phyloP scores from a whole-genome alignment of 2,113 vertebrate genomes.

The Chaetodon trifascialis region DNA sequence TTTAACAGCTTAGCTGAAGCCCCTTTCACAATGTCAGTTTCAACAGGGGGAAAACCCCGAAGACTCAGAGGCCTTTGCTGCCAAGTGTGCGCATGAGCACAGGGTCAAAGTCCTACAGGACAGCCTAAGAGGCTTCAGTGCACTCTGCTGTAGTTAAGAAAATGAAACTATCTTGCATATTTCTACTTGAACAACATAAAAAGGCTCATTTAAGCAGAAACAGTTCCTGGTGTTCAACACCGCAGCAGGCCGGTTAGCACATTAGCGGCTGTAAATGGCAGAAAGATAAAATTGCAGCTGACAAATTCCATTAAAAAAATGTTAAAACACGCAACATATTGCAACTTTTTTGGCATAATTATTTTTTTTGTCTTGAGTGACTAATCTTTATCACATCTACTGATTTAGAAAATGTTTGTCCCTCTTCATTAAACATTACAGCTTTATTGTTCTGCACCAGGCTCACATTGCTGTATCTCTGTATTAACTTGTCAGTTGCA shows the following conservation, averaged over 20 bases:
- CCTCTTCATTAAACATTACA: background rate
- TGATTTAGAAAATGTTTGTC: background rate
- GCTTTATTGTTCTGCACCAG: background rate
- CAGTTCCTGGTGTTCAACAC: background rate
- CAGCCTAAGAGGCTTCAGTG: background rate
- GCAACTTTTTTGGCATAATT: background rate
- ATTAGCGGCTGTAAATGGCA: background rate
- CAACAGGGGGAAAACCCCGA: constrained; percentile 34
- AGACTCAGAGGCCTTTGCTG: constrained; percentile 1
- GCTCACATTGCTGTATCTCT: background rate
- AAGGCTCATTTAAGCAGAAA: background rate
- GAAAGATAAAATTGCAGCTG: background rate
- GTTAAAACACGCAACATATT: background rate
- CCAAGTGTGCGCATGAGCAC: background rate
- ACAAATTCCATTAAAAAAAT: background rate
- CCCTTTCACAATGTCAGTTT: constrained; percentile 56
- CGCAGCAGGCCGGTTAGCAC: background rate
- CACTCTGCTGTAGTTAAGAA: background rate
- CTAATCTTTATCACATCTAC: background rate
- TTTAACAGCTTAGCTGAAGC: constrained; percentile 26
- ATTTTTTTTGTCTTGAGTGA: background rate
- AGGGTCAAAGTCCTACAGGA: background rate
- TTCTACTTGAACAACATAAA: background rate
- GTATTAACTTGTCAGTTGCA: background rate
- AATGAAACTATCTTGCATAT: background rate